Evolutionary conservation across 2,888 invertebrate species (phyloP).

Genomic region (Tridacna gigas): DNA sequence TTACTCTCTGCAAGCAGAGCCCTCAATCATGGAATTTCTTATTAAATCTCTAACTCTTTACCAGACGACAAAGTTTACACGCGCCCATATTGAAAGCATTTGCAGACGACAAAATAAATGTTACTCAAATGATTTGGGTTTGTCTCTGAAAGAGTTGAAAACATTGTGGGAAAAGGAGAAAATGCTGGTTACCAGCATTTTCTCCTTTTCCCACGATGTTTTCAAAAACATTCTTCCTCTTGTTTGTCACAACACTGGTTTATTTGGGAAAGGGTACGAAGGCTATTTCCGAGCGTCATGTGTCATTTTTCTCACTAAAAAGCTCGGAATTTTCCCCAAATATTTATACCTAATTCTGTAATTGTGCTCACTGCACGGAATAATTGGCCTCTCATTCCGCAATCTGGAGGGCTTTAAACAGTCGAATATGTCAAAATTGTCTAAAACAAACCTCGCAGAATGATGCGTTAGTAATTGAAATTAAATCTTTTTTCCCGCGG

Average conservation of each 20-base stretch:
- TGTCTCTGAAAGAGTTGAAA: not conserved
- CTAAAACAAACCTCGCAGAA: constrained; percentile 51
- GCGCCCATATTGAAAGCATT: too few relatives aligned
- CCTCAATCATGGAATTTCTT: constrained; percentile 23
- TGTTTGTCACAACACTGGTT: too few relatives aligned
- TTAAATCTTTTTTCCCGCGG: constrained; percentile 18
- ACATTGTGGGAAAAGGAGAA: not conserved
- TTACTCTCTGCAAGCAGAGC: constrained; percentile 14
- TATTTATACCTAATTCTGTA: constrained; percentile 49
- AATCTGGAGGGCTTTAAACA: constrained; percentile 23
- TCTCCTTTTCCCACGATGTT: too few relatives aligned
- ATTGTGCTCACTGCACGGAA: constrained; percentile 37
- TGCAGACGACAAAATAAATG: too few relatives aligned
- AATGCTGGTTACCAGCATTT: too few relatives aligned
- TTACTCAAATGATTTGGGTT: too few relatives aligned
- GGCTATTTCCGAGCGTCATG: constrained; percentile 34
- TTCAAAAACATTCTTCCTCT: too few relatives aligned
- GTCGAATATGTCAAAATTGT: constrained; percentile 36
- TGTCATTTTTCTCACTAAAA: constrained; percentile 50
- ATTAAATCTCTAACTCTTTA: constrained; percentile 29
- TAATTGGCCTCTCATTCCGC: constrained; percentile 12
- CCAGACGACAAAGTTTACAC: too few relatives aligned
- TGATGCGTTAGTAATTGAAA: constrained; percentile 58
- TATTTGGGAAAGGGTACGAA: not conserved
- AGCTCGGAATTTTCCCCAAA: constrained; percentile 38